Base-by-base conservation (phyloP, 1,140 invertebrate species). In the Zaprionus kolodkinae region DNA sequence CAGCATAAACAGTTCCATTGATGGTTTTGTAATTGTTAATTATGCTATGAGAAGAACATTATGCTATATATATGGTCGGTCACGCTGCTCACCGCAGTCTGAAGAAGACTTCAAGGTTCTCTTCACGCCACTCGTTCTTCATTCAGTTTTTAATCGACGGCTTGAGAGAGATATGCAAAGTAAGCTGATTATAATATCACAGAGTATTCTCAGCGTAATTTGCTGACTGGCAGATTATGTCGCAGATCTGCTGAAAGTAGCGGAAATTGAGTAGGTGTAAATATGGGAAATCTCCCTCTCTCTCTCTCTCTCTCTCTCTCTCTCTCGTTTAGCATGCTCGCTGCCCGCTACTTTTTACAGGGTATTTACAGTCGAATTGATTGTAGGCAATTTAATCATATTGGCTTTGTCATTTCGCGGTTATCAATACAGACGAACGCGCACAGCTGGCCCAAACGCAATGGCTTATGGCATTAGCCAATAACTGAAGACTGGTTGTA, bases 361-460 rank as follows among this genome's bases (percentile, higher is more conserved):
- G 59, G 72, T 74, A 63, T 62, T 50, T 50, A 6, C 38, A 17
- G 12, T 2, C 27, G 77, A 74, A 88, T 88, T 72, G 80, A 78
- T 71, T 81, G 68, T 81, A 81, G 78, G 72, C 78, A 89, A 88
- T 88, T 88, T 78, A 48, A 57, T 70, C 62, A 72, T 70, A 66
- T 76, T 75, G 84, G 69, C 86, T 84, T 89, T 88, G 84, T 89
- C 87, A 89, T 89, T 88, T 88, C 85, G 85, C 84, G 85, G 84
- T 84, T 88, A 89, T 84, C 84, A 89, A 88, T 84, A 72, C 67
- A 59, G 50, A 35, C 56, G 66, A 68, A 77, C 72, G 84, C 76
- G 79, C 83, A 88, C 83, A 87, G 84, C 84, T 87, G 83, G 83
- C 77, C 77, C 77, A 61, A 65, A 61, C 64, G 79, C 62, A 64